Percentiles rank a stretch among this genome's conserved stretches.
Conservation (phyloP, 2,888 invertebrate species). For the Meloe dianella region DNA sequence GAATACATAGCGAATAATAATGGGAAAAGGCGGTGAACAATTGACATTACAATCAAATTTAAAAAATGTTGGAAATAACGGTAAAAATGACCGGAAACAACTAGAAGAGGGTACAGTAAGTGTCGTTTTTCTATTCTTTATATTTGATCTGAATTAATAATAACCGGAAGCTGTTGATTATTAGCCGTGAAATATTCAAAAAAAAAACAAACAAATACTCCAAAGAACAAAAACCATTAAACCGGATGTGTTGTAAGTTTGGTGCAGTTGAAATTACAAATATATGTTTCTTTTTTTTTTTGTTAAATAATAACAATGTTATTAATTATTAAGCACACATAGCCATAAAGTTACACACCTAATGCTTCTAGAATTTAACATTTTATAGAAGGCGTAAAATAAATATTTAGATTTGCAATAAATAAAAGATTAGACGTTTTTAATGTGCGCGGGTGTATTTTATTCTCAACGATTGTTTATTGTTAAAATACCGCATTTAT, state of each 20-base stretch:
- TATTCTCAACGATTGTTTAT: neutral
- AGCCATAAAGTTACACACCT: no score
- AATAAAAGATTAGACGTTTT: neutral
- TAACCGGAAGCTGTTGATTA: conserved; percentile 1
- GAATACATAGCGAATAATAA: conserved; percentile 31
- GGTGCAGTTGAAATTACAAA: no score
- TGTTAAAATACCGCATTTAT: no score
- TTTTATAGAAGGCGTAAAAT: no score
- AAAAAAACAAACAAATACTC: no score
- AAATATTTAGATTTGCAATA: neutral
- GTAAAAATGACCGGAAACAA: conserved; percentile 14
- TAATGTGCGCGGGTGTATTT: no score
- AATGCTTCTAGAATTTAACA: no score
- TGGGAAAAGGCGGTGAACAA: conserved; percentile 47
- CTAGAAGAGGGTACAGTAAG: conserved; percentile 4
- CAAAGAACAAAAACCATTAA: no score
- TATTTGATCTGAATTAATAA: neutral
- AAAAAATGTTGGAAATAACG: conserved; percentile 21
- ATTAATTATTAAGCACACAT: no score
- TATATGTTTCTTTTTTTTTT: no score
- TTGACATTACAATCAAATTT: conserved; percentile 18
- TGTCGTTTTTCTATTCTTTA: neutral
- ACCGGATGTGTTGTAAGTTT: no score
- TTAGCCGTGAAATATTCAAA: neutral
- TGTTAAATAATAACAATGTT: no score